Base-by-base conservation (phyloP, 2,113 vertebrate species). In the Brachirus orientalis region DNA sequence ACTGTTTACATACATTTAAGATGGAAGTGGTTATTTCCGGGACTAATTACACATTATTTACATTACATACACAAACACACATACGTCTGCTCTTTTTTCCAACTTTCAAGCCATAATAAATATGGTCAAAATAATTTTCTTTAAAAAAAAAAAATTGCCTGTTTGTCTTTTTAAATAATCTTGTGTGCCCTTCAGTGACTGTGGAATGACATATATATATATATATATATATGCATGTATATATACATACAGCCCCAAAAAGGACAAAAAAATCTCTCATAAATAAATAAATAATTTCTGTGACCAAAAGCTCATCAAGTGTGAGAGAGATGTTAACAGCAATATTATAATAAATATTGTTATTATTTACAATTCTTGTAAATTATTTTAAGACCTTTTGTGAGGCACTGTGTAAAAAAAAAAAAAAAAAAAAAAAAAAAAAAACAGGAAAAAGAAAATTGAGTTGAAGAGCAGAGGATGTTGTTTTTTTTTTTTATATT, bases 281-380 rank as follows among this genome's bases (percentile, higher is more conserved):
- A 97, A 97, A 98, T 97, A 96, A 96, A 98, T 98, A 97, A 96
- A 95, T 95, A 95, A 91, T 77, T 84, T 88, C 86, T 81, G 75
- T 75, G 84, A 89, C 84, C 67, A 69, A 61, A 47, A 62, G 35
- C 62, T 89, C 81, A 92, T 51, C 75, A 72, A 41, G 53, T 50
- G 77, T 75, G 73, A 73, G 64, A 59, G 46, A 68, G 35, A 69
- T 66, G 57, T 63, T 79, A 14, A 72, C 77, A 59, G 79, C 77
- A 85, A 80, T 75, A 91, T 92, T 92, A 93, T 75, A 91, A 92
- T 91, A 93, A 93, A 91, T 84, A 91, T 72, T 22, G 41, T 65
- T 84, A 84, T 81, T 70, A 89, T 90, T 76, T 88, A 92, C 88
- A 91, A 75, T 82, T 86, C 73, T 84, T 17, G n/a, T n/a, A n/a